These are phyloP conservation scores for Baronia brevicornis DNA, from an alignment of 2,888 invertebrate genomes.

Conservation along the genomic window DNA sequence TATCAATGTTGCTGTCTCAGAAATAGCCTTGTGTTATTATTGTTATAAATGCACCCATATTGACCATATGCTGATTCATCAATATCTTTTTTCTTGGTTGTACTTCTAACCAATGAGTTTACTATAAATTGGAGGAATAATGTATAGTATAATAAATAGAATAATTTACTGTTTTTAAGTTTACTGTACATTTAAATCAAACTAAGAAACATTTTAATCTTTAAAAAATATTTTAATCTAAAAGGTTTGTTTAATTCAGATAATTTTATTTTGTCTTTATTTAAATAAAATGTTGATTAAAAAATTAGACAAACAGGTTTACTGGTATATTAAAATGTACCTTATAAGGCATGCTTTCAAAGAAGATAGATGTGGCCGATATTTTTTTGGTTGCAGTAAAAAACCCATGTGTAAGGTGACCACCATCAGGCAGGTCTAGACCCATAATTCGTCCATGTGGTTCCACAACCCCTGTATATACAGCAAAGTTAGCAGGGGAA, in stretches of 20 bases:
- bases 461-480: conserved; percentile 91
- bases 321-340: conserved; percentile 48
- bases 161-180: no score
- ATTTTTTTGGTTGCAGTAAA: conserved; percentile 93
- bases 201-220: no score
- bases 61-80: no score
- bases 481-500: conserved; percentile 97
- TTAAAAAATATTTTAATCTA: neutral
- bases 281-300: neutral
- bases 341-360: conserved; percentile 99
- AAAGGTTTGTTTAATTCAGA: neutral
- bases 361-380: conserved; percentile 97
- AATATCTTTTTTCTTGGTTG: no score
- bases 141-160: no score
- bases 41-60: no score
- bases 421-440: conserved; percentile 96
- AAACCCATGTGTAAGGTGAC: conserved; percentile 95
- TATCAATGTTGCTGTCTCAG: no score
- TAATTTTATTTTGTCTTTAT: no score
- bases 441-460: conserved; percentile 98
- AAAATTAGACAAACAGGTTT: neutral
- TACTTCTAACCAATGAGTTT: no score
- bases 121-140: no score
- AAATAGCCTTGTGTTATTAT: no score
- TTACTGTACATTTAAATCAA: no score